phyloP scores from a whole-genome alignment of 1,140 invertebrate genomes.

The Rhysida immarginata region DNA sequence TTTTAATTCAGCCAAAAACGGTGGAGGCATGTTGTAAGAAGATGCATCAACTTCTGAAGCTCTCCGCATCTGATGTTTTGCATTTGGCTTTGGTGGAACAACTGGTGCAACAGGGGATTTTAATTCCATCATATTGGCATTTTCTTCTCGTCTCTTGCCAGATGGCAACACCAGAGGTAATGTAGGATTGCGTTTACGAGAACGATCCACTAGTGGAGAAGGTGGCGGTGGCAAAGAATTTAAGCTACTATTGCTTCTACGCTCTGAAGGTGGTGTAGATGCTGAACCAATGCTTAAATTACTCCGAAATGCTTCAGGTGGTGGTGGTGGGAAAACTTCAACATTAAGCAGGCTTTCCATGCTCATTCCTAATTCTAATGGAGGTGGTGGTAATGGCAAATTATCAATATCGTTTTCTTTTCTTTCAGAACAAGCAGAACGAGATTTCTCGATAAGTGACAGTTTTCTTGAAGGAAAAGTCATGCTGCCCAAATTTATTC shows the following conservation, averaged over 20 bases:
- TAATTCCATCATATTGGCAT: too few species aligned
- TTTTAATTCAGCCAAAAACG: constrained; percentile 15
- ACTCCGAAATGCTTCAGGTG: constrained; percentile 26
- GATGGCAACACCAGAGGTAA: constrained; percentile 18
- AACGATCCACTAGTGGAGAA: constrained; percentile 18
- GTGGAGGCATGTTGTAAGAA: constrained; percentile 8
- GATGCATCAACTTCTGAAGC: background rate
- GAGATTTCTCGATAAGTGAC: background rate
- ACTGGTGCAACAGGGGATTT: background rate
- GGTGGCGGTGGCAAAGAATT: constrained; percentile 23
- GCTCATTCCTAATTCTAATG: constrained; percentile 17
- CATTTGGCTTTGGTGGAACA: constrained; percentile 24
- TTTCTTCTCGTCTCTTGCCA: constrained; percentile 14
- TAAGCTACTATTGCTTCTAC: constrained; percentile 19
- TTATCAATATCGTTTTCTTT: constrained; percentile 18
- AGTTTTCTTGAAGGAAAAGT: background rate
- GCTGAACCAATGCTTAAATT: constrained; percentile 26
- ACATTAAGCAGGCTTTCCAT: constrained; percentile 14
- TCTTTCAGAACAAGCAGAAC: background rate
- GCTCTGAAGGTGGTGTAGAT: constrained; percentile 20
- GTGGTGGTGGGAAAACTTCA: constrained; percentile 36
- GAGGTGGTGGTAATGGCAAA: constrained; percentile 26
- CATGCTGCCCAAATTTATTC: constrained; percentile 14
- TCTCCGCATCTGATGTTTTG: constrained; percentile 13
- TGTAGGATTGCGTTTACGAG: constrained; percentile 9